Evolutionary conservation across 2,797 vertebrate genomes (phyloP).

Genomic region (Anolis apletophallus): DNA sequence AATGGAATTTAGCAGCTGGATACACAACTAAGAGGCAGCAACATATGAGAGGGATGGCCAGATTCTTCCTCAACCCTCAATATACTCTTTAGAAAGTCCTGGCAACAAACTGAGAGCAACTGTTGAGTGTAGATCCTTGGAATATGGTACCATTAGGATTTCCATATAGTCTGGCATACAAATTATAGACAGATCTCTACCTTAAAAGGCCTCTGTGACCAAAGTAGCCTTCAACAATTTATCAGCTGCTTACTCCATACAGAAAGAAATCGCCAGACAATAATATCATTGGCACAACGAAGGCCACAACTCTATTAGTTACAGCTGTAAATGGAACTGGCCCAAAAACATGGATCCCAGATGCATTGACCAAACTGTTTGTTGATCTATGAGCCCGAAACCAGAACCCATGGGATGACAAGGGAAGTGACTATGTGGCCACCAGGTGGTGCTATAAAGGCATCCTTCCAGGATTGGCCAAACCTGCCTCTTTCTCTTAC

Average conservation of each 20-base stretch:
- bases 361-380: no score
- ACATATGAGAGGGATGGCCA: neutral
- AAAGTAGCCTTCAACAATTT: neutral
- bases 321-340: no score
- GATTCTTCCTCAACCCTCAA: neutral
- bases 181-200: neutral
- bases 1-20: slow-evolving; percentile 11
- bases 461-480: no score
- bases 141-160: neutral
- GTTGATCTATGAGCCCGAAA: no score
- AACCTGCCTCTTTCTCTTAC: no score
- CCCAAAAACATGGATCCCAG: no score
- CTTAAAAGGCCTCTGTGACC: neutral
- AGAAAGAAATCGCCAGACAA: no score
- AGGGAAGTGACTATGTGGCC: no score
- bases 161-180: neutral
- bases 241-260: neutral
- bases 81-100: fast-evolving
- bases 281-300: no score
- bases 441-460: no score
- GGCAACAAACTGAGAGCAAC: fast-evolving
- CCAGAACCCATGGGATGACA: no score
- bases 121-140: neutral
- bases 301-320: no score
- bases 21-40: neutral